Base-by-base conservation (phyloP, 1,140 invertebrate species). In the Drosophila mayri region DNA sequence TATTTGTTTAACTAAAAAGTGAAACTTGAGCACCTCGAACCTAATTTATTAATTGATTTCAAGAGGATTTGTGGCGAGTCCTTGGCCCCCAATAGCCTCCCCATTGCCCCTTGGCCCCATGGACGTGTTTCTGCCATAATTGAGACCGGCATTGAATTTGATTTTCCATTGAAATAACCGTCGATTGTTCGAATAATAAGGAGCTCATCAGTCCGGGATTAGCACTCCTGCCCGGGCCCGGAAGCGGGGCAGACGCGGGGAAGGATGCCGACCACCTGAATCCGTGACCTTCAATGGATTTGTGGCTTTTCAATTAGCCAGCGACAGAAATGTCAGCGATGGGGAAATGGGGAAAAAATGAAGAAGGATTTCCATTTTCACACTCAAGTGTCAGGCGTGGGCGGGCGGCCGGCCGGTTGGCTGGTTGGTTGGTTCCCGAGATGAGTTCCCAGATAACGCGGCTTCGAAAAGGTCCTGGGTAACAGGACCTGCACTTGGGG, bases 271-370 rank as follows among this genome's bases (percentile, higher is more conserved):
- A 4, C 37, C 55, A 41, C 37, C 55, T 58, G 32, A 35, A 25
- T n/a, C 52, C 11, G 20, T 55, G 49, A 46, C n/a, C 57, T 46
- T 62, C 63, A 46, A 46, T 66, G 63, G 55, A 61, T 66, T 66
- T 66, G 55, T 62, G 55, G 63, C 63, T 61, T 66, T 66, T 66
- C 57, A 66, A 61, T 66, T 66, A 66, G 63, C 41, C 63, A 60
- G 54, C 63, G 54, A 60, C 55, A 44, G 62, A 60, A 60, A 65
- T 60, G 40, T 43, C 54, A 60, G 54, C 52, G 40, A 8, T 14
- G 7, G 38, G 30, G 30, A 7, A 30, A 49, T n/a, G 35, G 35
- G 20, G 20, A 25, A 54, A 52, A 52, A 61, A 37, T 44, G 63
- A 61, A 37, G 41, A 61, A 66, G 63, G 55, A 66, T 66, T 61